Conservation (phyloP, 1,140 invertebrate species). For the Drosophila serrata region DNA sequence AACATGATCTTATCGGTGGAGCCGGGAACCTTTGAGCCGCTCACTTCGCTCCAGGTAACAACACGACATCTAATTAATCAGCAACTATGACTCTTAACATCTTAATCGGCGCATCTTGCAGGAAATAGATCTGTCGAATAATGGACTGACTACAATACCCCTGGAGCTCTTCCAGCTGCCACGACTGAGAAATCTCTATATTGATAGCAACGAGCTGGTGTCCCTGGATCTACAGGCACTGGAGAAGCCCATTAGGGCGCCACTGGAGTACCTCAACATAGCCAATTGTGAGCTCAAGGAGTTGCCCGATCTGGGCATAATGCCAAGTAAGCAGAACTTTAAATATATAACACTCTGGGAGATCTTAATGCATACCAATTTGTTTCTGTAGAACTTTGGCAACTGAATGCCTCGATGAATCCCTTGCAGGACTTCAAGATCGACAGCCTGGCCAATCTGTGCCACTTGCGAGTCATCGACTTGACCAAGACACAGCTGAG, state of each 20-base stretch:
- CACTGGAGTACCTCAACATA: slow-evolving; percentile 86
- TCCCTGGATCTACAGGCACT: slow-evolving; percentile 83
- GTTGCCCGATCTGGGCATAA: slow-evolving; percentile 86
- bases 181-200: slow-evolving; percentile 87
- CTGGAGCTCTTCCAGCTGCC: slow-evolving; percentile 87
- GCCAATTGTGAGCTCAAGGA: slow-evolving; percentile 86
- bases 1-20: slow-evolving; percentile 88
- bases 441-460: slow-evolving; percentile 70
- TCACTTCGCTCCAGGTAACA: slow-evolving; percentile 85
- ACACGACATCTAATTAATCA: slow-evolving; percentile 50
- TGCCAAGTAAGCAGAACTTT: slow-evolving; percentile 83
- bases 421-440: slow-evolving; percentile 65
- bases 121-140: slow-evolving; percentile 87
- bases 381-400: slow-evolving; percentile 67
- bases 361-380: not conserved
- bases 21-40: slow-evolving; percentile 86
- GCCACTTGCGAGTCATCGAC: slow-evolving; percentile 78
- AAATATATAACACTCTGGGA: not conserved
- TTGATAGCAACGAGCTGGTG: slow-evolving; percentile 87
- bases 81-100: slow-evolving; percentile 14
- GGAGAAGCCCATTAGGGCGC: slow-evolving; percentile 86
- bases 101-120: slow-evolving; percentile 49
- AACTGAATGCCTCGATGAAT: slow-evolving; percentile 79
- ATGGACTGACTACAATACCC: slow-evolving; percentile 87
- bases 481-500: slow-evolving; percentile 66